These are phyloP conservation scores for Macaca nemestrina DNA, from an alignment of 2,113 vertebrate genomes.

Conservation along the genomic window DNA sequence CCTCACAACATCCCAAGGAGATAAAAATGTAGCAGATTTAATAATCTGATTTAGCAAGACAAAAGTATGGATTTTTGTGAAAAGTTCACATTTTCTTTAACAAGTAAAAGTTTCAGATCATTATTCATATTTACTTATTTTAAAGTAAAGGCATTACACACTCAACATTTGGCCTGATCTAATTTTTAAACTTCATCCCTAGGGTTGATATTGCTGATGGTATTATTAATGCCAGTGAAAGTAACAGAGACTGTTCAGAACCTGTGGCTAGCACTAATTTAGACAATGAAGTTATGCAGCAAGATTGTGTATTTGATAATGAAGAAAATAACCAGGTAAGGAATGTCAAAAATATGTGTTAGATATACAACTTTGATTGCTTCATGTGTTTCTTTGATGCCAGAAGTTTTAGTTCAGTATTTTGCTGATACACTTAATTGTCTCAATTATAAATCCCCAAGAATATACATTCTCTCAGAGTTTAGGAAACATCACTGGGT, in stretches of 20 bases:
- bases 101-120: neutral
- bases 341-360: conserved; percentile 14
- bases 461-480: neutral
- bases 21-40: neutral
- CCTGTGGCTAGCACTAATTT: conserved; percentile 81
- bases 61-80: conserved; percentile 35
- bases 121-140: conserved; percentile 23
- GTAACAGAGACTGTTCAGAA: conserved; percentile 82
- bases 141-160: conserved; percentile 9
- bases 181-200: conserved; percentile 57
- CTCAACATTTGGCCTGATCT: conserved; percentile 48
- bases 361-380: neutral
- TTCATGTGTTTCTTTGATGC: conserved; percentile 26
- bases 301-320: conserved; percentile 82
- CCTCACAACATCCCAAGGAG: neutral
- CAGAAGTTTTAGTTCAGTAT: neutral
- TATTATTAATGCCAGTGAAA: conserved; percentile 82
- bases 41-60: conserved; percentile 8
- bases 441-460: conserved; percentile 10
- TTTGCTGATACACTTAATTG: neutral
- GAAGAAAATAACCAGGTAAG: conserved; percentile 86
- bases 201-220: conserved; percentile 85
- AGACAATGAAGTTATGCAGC: conserved; percentile 82
- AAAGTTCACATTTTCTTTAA: conserved; percentile 13
- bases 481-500: neutral